Conservation (phyloP, 2,797 vertebrate species). For the Sebastolobus altivelis region DNA sequence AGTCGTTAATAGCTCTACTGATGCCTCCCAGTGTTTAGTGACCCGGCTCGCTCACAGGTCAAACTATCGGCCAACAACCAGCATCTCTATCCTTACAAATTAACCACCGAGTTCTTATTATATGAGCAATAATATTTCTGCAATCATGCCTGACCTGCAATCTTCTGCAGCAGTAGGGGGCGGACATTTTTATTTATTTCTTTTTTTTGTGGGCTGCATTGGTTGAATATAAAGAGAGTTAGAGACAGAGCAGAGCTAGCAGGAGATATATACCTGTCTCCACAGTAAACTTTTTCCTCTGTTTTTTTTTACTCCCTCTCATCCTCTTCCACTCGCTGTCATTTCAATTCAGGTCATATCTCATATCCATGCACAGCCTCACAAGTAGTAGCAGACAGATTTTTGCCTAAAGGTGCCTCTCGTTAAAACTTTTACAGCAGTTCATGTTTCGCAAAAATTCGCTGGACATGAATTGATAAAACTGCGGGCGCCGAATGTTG, state of each 20-base stretch:
- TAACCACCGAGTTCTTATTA: constrained; percentile 20
- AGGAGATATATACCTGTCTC: not conserved
- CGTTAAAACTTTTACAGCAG: constrained; percentile 12
- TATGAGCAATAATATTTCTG: constrained; percentile 10
- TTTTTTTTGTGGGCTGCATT: not conserved
- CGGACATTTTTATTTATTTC: not conserved
- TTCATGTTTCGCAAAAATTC: constrained; percentile 24
- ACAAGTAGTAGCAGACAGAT: constrained; percentile 16
- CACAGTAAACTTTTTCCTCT: not conserved
- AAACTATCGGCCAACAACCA: constrained; percentile 20
- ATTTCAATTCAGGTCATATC: constrained; percentile 43
- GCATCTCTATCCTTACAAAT: constrained; percentile 15
- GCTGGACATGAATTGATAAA: constrained; percentile 18
- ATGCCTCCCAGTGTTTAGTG: constrained; percentile 38
- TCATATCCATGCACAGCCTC: constrained; percentile 22
- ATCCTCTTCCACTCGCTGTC: constrained; percentile 5
- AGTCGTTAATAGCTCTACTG: constrained; percentile 57
- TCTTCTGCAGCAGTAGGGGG: not conserved
- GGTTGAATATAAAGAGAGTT: constrained; percentile 21
- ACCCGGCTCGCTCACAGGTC: constrained; percentile 52
- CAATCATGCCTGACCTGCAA: constrained; percentile 15
- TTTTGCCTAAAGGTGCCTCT: constrained; percentile 17
- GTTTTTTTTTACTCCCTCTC: not conserved
- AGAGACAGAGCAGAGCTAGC: constrained; percentile 6
- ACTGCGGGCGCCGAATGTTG: not conserved